Evolutionary conservation across 2,888 invertebrate species (phyloP), one percentile per base, ranked within the genome.

Genomic region (Acholoe squamosa): DNA sequence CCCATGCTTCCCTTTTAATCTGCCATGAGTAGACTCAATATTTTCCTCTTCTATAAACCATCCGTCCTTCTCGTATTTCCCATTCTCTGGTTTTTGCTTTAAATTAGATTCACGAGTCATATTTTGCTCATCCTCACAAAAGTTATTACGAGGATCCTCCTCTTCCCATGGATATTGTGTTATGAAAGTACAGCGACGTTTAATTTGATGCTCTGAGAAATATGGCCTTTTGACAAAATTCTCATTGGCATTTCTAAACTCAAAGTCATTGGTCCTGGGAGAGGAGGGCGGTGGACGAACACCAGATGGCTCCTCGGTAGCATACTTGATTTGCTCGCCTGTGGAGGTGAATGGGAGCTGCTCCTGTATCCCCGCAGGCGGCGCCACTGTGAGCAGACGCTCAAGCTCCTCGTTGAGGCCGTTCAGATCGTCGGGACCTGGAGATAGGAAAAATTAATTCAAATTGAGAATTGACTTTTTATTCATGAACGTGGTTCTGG

Each of bases 181-280:
- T 61, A 61, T 61, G 19, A 61, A n/a, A 19, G 61, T 19, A 61
- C n/a, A 3, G 61, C 3, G 71, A 25, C 31, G 71, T 71, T 28
- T 71, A 28, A 16, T 7, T 28, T 71, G 12, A 5, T 28, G 25
- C 25, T 71, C 28, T 25, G 71, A 28, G n/a, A n/a, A n/a, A 71
- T 71, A 71, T 28, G 71, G n/a, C n/a, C n/a, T n/a, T n/a, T n/a
- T n/a, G 25, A 71, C 71, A 71, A 16, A n/a, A 71, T 71, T 71
- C 28, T 16, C 25, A 25, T 71, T 43, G 43, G 43, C 43, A 43
- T 43, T 10, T 43, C 43, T 43, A 43, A 7, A 7, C 43, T 71
- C 3, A 25, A 7, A 1, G 28, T 5, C 19, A 61, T n/a, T 61
- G 61, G 5, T 22, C 61, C n/a, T 5, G 5, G 61, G 61, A 7